Percentiles rank a stretch among this genome's conserved stretches.
phyloP scores from a whole-genome alignment of 64 coral and sea anemone species.

The Anthopleura sola region DNA sequence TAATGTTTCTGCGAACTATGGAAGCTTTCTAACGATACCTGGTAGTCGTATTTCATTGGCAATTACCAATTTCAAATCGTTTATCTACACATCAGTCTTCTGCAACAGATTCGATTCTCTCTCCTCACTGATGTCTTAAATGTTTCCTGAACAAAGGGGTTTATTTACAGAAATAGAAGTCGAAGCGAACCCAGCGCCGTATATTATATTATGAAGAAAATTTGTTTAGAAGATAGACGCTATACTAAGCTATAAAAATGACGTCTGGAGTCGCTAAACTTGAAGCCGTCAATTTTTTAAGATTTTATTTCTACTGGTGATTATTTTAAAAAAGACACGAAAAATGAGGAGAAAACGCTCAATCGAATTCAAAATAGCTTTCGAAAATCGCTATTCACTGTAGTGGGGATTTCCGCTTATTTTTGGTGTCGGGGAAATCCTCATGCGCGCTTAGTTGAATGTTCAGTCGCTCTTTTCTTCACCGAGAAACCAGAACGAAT shows the following conservation, averaged over 20 bases:
- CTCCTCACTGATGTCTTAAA: not conserved
- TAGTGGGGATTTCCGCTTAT: conserved; percentile 8
- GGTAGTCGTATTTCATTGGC: not conserved
- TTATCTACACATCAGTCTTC: not conserved
- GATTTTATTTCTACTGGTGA: not conserved
- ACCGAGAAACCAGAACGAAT: not conserved
- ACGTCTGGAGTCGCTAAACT: not conserved
- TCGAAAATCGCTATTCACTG: not conserved
- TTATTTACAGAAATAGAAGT: not conserved
- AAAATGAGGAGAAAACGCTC: not conserved
- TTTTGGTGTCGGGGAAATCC: not conserved
- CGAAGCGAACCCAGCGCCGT: not conserved
- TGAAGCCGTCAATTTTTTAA: not conserved
- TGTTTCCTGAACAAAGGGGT: not conserved
- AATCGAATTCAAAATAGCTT: not conserved
- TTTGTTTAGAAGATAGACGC: not conserved
- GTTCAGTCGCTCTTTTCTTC: not conserved
- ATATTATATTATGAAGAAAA: not conserved
- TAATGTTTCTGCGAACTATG: not conserved
- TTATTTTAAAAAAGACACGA: not conserved
- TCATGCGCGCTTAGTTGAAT: not conserved
- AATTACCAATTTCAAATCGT: not conserved
- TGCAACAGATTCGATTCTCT: not conserved
- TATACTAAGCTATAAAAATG: not conserved
- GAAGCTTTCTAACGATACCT: not conserved